Percentiles rank a stretch among this genome's conserved stretches.
phyloP scores from a whole-genome alignment of 2,797 vertebrate genomes.

The Brachymystax lenok region DNA sequence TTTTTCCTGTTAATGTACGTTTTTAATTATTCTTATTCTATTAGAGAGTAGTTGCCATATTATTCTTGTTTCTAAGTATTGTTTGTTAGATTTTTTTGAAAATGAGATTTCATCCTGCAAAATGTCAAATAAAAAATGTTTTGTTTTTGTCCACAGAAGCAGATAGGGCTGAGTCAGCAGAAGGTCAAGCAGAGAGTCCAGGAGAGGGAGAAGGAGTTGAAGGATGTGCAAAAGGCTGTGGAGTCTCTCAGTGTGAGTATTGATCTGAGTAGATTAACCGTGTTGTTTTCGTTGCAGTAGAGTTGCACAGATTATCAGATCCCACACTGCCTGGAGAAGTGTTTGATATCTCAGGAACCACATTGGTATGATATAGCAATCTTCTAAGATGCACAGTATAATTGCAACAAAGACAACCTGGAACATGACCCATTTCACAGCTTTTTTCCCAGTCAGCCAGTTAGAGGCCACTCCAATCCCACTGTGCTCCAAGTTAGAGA shows the following conservation, averaged over 20 bases:
- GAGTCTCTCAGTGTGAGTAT: conserved; percentile 9
- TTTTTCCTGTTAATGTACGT: background rate
- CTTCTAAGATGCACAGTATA: background rate
- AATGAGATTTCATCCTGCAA: no score
- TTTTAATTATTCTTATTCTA: no score
- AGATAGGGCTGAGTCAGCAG: conserved; percentile 9
- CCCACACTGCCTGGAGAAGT: background rate
- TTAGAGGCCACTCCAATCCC: background rate
- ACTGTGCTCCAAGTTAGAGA: background rate
- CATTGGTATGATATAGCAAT: background rate
- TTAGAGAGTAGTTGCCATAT: no score
- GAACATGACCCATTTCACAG: background rate
- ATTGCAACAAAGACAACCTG: background rate
- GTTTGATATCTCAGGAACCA: background rate
- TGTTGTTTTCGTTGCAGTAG: no score
- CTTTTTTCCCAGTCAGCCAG: background rate
- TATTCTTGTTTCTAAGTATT: no score
- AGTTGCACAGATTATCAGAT: background rate
- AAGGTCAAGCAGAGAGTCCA: conserved; percentile 3
- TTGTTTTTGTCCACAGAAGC: conserved; percentile 5
- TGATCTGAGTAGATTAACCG: background rate
- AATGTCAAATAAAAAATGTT: background rate
- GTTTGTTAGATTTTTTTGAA: no score
- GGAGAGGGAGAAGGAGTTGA: conserved; percentile 15
- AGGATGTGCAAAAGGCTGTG: conserved; percentile 12